A percentile compares a stretch with the other conserved stretches of the same genome.
These are phyloP conservation scores for Actinemys pallida DNA, from an alignment of 2,113 vertebrate genomes.

Conservation along the genomic window DNA sequence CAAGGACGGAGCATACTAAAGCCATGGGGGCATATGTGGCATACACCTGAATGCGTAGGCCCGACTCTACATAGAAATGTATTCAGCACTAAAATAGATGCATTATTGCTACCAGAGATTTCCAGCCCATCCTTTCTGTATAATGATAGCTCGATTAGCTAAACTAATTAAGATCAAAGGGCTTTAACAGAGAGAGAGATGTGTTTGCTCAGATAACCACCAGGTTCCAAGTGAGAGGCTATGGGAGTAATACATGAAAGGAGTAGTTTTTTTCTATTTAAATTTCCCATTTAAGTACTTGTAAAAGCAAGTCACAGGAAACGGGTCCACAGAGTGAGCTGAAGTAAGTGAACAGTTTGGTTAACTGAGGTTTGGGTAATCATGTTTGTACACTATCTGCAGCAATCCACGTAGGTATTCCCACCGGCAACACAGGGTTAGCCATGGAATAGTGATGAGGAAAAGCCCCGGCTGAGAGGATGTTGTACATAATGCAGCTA, in stretches of 20 bases:
- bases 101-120: not conserved
- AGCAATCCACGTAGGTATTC: not conserved
- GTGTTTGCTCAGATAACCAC: not conserved
- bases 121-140: rapidly evolving
- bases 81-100: rapidly evolving
- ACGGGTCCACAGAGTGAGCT: not conserved
- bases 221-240: not conserved
- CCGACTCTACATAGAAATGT: rapidly evolving
- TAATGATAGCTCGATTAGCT: not conserved
- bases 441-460: not conserved
- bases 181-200: not conserved
- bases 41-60: not conserved
- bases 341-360: not conserved
- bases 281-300: not conserved
- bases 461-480: not conserved
- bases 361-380: not conserved
- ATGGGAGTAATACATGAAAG: not conserved
- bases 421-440: not conserved
- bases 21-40: not conserved
- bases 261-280: not conserved
- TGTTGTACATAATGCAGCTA: not conserved
- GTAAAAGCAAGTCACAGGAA: not conserved
- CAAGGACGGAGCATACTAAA: not conserved
- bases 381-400: not conserved
- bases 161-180: rapidly evolving